Percentiles rank a stretch among this genome's conserved stretches.
These are phyloP conservation scores for Atrichornis clamosus DNA, from an alignment of 2,113 vertebrate species.

Conservation along the genomic window DNA sequence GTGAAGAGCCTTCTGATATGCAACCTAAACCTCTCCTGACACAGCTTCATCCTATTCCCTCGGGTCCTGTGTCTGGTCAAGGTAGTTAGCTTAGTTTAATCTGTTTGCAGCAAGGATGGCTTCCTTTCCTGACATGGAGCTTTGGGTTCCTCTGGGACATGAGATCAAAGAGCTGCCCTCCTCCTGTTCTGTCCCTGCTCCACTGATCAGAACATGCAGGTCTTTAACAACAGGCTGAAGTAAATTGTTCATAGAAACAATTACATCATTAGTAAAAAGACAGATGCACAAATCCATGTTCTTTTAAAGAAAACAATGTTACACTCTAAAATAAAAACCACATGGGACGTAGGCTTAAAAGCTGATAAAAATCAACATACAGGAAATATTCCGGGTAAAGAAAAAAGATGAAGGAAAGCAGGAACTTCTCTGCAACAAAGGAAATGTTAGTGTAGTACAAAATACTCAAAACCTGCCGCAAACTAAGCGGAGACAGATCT, in stretches of 20 bases:
- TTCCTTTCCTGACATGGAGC: not conserved
- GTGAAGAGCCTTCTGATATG: not conserved
- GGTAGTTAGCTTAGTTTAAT: not conserved
- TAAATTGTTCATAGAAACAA: not conserved
- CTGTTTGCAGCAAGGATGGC: not conserved
- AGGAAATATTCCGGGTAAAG: not conserved
- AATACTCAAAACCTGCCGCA: not conserved
- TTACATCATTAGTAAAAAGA: not conserved
- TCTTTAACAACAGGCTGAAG: not conserved
- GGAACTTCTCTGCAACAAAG: not conserved
- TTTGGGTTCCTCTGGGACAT: not conserved
- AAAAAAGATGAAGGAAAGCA: not conserved
- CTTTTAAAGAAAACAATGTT: not conserved
- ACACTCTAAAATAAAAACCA: not conserved
- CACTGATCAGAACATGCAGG: not conserved
- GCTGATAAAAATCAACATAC: not conserved
- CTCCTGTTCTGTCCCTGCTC: not conserved
- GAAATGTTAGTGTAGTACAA: rapidly evolving
- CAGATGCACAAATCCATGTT: not conserved
- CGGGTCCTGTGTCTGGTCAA: not conserved
- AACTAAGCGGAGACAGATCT: not conserved
- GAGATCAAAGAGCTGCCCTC: not conserved
- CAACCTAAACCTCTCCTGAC: not conserved
- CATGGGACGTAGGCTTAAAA: not conserved
- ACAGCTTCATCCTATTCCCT: not conserved